Conservation (phyloP, 2,888 invertebrate species). For the Drosophila fulvimacula region DNA sequence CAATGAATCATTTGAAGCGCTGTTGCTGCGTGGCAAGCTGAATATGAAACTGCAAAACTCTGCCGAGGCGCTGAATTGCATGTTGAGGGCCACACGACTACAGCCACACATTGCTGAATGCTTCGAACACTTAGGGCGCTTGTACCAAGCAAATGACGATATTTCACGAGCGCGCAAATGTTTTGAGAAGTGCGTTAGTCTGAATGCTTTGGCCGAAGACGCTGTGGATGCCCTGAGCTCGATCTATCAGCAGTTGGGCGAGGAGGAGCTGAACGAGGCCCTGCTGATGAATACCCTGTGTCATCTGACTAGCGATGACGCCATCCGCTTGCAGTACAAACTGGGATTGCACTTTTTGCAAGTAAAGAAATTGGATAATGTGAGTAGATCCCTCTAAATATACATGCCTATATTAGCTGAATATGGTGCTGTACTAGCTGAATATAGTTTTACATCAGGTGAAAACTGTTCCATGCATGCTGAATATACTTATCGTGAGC, state of each 20-base stretch:
- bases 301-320: slow-evolving; percentile 85
- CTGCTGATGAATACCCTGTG: slow-evolving; percentile 84
- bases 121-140: slow-evolving; percentile 91
- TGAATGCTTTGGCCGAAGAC: slow-evolving; percentile 88
- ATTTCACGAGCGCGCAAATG: slow-evolving; percentile 91
- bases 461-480: background rate
- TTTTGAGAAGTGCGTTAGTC: slow-evolving; percentile 92
- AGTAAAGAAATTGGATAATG: slow-evolving; percentile 88
- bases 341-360: slow-evolving; percentile 93
- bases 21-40: slow-evolving; percentile 76
- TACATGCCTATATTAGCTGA: background rate
- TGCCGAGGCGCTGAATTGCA: slow-evolving; percentile 87
- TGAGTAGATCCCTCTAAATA: slow-evolving; percentile 30
- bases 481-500: background rate
- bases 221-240: slow-evolving; percentile 91
- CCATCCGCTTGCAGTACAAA: slow-evolving; percentile 93
- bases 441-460: background rate
- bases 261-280: slow-evolving; percentile 85
- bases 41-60: slow-evolving; percentile 85
- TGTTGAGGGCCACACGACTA: slow-evolving; percentile 89
- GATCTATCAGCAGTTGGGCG: slow-evolving; percentile 89
- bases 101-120: slow-evolving; percentile 91
- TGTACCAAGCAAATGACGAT: slow-evolving; percentile 89
- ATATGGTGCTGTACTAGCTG: background rate
- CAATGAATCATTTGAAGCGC: slow-evolving; percentile 70